These are phyloP conservation scores for Sarcophaga variegata DNA, from an alignment of 2,888 invertebrate species.

Conservation along the genomic window DNA sequence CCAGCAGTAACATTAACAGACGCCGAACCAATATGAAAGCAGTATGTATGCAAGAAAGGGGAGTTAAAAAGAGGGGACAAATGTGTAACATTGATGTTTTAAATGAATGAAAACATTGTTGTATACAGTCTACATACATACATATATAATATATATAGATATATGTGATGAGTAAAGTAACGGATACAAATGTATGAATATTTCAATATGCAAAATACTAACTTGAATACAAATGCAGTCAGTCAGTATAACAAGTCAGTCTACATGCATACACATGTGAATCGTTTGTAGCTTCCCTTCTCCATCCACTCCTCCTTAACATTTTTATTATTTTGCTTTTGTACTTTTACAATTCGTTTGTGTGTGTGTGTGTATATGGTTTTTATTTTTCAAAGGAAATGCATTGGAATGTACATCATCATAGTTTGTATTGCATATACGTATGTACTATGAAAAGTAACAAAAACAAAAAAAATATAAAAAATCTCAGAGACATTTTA, in stretches of 20 bases:
- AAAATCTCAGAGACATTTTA: slow-evolving; percentile 56
- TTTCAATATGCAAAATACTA: slow-evolving; percentile 52
- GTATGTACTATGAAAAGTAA: not conserved
- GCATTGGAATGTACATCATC: slow-evolving; percentile 60
- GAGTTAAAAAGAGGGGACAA: slow-evolving; percentile 8
- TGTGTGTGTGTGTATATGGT: slow-evolving; percentile 9
- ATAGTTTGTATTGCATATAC: not conserved
- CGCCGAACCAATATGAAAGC: not conserved
- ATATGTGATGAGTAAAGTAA: slow-evolving; percentile 56
- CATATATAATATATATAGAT: not conserved
- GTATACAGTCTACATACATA: not conserved
- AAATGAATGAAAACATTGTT: slow-evolving; percentile 65
- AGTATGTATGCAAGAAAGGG: slow-evolving; percentile 1
- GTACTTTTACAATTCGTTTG: not conserved
- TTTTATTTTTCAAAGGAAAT: slow-evolving; percentile 44
- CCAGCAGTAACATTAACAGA: too few relatives aligned
- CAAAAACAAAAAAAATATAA: slow-evolving; percentile 31
- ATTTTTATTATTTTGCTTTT: slow-evolving; percentile 11
- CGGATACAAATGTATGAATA: slow-evolving; percentile 48
- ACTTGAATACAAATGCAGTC: not conserved
- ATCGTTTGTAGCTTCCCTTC: slow-evolving; percentile 10
- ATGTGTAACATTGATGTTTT: slow-evolving; percentile 55
- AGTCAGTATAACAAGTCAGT: too few relatives aligned
- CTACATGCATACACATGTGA: not conserved
- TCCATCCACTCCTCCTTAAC: not conserved